Evolutionary conservation across 1,140 invertebrate species (phyloP), one percentile per base, ranked within the genome.

Genomic region (Drosophila trapezifrons): DNA sequence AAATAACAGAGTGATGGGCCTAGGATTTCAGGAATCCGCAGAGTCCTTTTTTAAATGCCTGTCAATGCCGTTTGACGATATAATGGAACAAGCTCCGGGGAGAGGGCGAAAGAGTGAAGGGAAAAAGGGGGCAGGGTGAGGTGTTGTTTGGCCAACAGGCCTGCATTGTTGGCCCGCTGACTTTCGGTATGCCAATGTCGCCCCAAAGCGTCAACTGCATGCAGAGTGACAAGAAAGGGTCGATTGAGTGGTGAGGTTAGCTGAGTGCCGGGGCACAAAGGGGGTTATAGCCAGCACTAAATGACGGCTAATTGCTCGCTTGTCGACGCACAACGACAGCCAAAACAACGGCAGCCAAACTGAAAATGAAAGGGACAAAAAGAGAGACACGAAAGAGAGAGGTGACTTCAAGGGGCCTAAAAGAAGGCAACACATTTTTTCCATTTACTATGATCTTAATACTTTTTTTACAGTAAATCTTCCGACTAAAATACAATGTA

Each of bases 241-340:
- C 62, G 45, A 45, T 65, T 63, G 57, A 45, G 62, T 62, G 60
- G 37, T 29, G 55, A 64, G 55, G 52, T 55, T 42, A 22, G 38
- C 15, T 37, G 32, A 22, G 22, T 29, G 47, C 17, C 15, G 49
- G 20, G 29, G 0, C 7, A 12, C 1, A 12, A 13, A 8, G 25
- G 22, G 17, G 54, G 35, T 17, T 15, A 6, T 27, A 12, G 29
- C 29, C 29, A 12, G 40, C 59, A 43, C 60, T 73, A 73, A 80
- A 79, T 75, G 77, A 38, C 77, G 80, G 77, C 63, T 80, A 80
- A 80, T 80, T 80, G 77, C 45, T 56, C 35, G 63, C 45, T 58
- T 54, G 62, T 52, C 52, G 25, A 35, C 51, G 65, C 46, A 59
- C 35, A 57, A 27, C 29, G 58, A 51, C 32, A 51, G 7, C n/a